Base-by-base conservation (phyloP, 2,113 vertebrate genomes). In the Anarrhichthys ocellatus region DNA sequence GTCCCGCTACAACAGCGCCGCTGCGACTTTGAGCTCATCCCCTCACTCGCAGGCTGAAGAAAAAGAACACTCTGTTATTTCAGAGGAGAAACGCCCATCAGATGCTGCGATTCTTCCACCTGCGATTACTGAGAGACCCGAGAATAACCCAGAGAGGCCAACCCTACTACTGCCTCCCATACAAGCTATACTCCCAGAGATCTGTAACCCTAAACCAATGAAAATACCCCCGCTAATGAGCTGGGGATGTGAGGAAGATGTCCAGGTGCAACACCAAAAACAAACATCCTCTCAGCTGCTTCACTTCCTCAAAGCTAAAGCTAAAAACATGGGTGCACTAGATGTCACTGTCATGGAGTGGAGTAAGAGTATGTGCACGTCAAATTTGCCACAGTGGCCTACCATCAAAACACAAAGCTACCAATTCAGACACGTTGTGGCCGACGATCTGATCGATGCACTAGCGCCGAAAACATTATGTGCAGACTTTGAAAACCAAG, bases 231-330 rank as follows among this genome's bases (percentile, higher is more conserved):
- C 68, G 3, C n/a, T 83, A 20, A 63, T 80, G 14, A 69, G 64
- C 50, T 82, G 85, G 75, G 87, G 79, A 54, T 32, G 29, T 59
- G 88, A 59, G 36, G 82, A 87, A 14, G 65, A 82, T 68, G 71
- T 88, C 52, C 69, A 84, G 73, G 81, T 93, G 73, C 89, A 91
- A 34, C 87, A 93, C 84, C 91, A 92, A 84, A 95, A 95, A 87
- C 93, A 94, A 88, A 95, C 95, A 42, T 90, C 93, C 61, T 87
- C 86, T 63, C 94, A 95, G 76, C 89, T 95, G 72, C 85, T 93
- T 64, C 69, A 76, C 82, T 95, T 94, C 84, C 89, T 95, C 76
- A 87, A 36, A 90, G 62, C 50, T 20, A 88, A 87, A 40, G 72
- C 56, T 76, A 87, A 84, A 81, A 88, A 50, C 56, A 64, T 18